phyloP scores from a whole-genome alignment of 2,888 invertebrate species.

The Fragum fragum region DNA sequence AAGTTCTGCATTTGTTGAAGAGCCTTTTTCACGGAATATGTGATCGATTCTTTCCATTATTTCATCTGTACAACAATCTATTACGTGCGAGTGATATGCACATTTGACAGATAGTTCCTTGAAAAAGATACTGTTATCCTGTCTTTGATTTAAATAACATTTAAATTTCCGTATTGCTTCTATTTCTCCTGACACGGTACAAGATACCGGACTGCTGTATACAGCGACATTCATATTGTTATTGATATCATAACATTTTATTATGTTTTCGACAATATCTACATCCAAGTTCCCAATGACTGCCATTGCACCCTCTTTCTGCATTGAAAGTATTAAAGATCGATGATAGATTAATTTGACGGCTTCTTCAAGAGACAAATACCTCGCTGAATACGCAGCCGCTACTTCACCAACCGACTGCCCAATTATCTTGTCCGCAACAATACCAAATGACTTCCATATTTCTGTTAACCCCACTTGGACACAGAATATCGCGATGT shows the following conservation, averaged over 20 bases:
- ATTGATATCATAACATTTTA: slow-evolving; percentile 27
- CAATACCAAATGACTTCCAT: slow-evolving; percentile 66
- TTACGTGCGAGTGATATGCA: slow-evolving; percentile 77
- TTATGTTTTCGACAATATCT: slow-evolving; percentile 52
- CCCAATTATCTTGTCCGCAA: slow-evolving; percentile 68
- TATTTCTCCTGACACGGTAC: slow-evolving; percentile 73
- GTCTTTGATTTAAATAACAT: not conserved
- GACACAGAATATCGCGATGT: slow-evolving; percentile 74
- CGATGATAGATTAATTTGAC: slow-evolving; percentile 73
- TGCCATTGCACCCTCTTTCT: slow-evolving; percentile 70
- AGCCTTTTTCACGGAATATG: not conserved
- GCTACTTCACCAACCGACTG: slow-evolving; percentile 79
- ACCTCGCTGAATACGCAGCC: slow-evolving; percentile 70
- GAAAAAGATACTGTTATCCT: not conserved
- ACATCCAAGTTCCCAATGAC: slow-evolving; percentile 62
- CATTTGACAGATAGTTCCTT: slow-evolving; percentile 57
- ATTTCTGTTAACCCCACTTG: slow-evolving; percentile 67
- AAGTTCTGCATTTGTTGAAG: slow-evolving; percentile 7
- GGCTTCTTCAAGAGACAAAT: slow-evolving; percentile 66
- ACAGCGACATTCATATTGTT: slow-evolving; percentile 64
- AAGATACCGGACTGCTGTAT: slow-evolving; percentile 69
- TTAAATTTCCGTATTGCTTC: slow-evolving; percentile 32
- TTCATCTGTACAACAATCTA: slow-evolving; percentile 25
- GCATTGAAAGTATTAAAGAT: slow-evolving; percentile 59
- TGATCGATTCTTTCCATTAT: not conserved